Percentiles rank a stretch among this genome's conserved stretches.
These are phyloP conservation scores for Clarias laeviceps DNA, from an alignment of 2,797 vertebrate species.

Conservation along the genomic window DNA sequence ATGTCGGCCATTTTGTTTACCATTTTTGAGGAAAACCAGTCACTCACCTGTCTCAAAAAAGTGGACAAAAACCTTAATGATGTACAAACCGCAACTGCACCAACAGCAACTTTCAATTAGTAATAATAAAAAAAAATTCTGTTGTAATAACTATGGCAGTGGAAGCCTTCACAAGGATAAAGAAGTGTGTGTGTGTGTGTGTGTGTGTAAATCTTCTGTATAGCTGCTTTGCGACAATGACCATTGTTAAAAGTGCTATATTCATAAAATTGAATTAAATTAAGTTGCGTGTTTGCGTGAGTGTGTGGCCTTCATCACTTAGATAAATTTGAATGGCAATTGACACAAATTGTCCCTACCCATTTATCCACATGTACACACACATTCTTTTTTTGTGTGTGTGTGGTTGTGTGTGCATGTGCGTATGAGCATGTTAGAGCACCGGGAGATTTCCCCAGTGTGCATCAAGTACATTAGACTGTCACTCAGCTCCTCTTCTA, in stretches of 20 bases:
- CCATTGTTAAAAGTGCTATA: too few species aligned
- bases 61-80: background rate
- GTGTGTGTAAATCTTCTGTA: too few species aligned
- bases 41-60: background rate
- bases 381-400: background rate
- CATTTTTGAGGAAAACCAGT: background rate
- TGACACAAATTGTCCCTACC: constrained; percentile 68
- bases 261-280: too few species aligned
- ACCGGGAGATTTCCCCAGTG: constrained; percentile 45
- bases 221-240: too few species aligned
- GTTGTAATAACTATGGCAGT: background rate
- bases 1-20: background rate
- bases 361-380: background rate
- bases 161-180: background rate
- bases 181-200: background rate
- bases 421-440: background rate
- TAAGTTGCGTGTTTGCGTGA: background rate
- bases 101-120: background rate
- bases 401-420: background rate
- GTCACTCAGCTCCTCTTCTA: constrained; percentile 32
- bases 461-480: constrained; percentile 36
- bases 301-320: background rate
- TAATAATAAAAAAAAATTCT: background rate
- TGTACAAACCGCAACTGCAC: background rate
- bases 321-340: constrained; percentile 57